Percentiles rank a stretch among this genome's conserved stretches.
Conservation (phyloP, 2,888 invertebrate genomes). For the Epinotia bilunana region DNA sequence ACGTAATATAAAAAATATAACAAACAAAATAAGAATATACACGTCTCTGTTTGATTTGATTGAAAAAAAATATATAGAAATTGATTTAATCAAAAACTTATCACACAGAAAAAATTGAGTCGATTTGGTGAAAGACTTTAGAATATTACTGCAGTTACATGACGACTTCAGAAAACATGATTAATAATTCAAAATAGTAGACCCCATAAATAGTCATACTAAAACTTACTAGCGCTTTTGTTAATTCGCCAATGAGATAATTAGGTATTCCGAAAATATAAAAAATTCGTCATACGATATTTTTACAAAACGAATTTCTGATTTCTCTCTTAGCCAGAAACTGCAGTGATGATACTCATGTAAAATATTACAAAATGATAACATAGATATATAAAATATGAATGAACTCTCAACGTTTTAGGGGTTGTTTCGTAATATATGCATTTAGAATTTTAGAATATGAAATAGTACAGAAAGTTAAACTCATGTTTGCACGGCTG, state of each 20-base stretch:
- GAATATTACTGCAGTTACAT: conserved; percentile 10
- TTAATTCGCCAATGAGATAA: too few relatives aligned
- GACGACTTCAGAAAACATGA: not conserved
- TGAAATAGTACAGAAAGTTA: too few relatives aligned
- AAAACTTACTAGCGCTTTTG: too few relatives aligned
- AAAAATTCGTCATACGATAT: too few relatives aligned
- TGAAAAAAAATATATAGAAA: conserved; percentile 46
- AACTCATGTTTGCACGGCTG: too few relatives aligned
- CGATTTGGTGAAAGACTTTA: conserved; percentile 8
- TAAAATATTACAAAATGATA: conserved; percentile 12
- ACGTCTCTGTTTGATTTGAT: conserved; percentile 44
- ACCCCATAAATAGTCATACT: too few relatives aligned
- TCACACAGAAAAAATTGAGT: conserved; percentile 27
- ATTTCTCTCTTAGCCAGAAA: not conserved
- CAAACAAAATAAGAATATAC: conserved; percentile 44
- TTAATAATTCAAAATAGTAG: not conserved
- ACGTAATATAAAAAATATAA: conserved; percentile 50
- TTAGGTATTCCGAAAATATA: too few relatives aligned
- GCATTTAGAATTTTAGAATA: too few relatives aligned
- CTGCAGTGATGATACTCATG: conserved; percentile 7
- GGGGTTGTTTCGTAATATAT: too few relatives aligned
- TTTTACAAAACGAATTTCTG: not conserved
- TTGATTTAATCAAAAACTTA: conserved; percentile 40
- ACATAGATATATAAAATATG: conserved; percentile 17
- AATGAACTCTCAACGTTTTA: conserved; percentile 3